Base-by-base conservation (phyloP, 2,113 vertebrate species). In the Megaceryle torquata region DNA sequence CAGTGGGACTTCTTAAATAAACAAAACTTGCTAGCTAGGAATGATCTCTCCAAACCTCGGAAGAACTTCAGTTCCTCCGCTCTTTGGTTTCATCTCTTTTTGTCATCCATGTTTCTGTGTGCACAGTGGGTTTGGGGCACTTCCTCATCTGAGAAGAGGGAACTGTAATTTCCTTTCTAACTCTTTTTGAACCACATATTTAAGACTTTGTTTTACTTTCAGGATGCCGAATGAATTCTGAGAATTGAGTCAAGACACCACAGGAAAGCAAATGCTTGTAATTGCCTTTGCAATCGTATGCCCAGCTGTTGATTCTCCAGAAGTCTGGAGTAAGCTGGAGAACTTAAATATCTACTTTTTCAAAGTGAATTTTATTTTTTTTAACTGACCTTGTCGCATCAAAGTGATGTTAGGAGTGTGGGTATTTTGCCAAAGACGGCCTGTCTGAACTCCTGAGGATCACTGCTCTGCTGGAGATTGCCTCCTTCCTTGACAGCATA, bases 401-500 rank as follows among this genome's bases (percentile, higher is more conserved):
- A 87, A 31, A 65, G 48, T 71, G 37, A 51, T 12, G 74, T 78
- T 71, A 31, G 59, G 60, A 88, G 41, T 18, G 2, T 39, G 81
- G 50, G 51, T 89, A 2, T 59, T 87, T 78, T 74, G 51, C 54
- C 82, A 48, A 68, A 67, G 77, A 37, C 90, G 86, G 69, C 35
- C 57, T 88, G 80, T 95, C 78, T 10, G 70, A 85, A 31, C 74
- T 61, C 5, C 72, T 96, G 51, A 64, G 2, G 3, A 35, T 93
- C 68, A 78, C 86, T 56, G 54, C 89, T 44, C 78, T 51, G 4
- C 74, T 28, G 88, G 92, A 82, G 71, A 21, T 65, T 54, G 51
- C 67, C 88, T 95, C 64, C 63, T 72, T 89, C 82, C 72, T 86
- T 92, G 93, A 60, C 89, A 89, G 8, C 56, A 19, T n/a, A 83